Evolutionary conservation across 92 coral and sea anemone species (phyloP).

Genomic region (Epizoanthus fatuus): DNA sequence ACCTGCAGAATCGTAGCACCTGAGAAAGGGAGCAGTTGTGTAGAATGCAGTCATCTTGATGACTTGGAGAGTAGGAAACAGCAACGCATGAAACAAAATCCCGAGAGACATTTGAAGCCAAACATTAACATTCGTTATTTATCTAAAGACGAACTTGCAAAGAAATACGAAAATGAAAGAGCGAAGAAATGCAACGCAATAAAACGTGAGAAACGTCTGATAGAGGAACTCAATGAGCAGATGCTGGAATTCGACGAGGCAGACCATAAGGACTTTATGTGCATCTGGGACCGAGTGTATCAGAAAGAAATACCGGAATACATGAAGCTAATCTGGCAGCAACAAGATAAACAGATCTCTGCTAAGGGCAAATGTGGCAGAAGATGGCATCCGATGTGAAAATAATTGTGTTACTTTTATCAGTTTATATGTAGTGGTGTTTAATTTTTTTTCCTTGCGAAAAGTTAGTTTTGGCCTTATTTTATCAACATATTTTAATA

Average conservation of each 20-base stretch:
- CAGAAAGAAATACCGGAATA: background rate
- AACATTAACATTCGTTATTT: no score
- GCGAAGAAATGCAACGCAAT: background rate
- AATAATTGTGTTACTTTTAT: no score
- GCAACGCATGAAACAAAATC: background rate
- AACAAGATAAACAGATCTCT: background rate
- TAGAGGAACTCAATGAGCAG: background rate
- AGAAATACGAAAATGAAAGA: background rate
- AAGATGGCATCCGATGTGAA: constrained; percentile 36
- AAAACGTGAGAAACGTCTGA: background rate
- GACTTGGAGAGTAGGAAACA: no score
- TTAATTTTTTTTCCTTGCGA: no score
- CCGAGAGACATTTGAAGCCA: background rate
- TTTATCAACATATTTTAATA: no score
- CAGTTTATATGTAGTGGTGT: no score
- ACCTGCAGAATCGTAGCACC: no score
- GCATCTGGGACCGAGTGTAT: background rate
- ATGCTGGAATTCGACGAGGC: constrained; percentile 24
- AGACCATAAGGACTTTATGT: background rate
- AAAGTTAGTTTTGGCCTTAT: no score
- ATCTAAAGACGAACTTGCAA: background rate
- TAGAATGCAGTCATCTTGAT: no score
- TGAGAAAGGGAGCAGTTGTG: no score
- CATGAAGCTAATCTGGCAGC: constrained; percentile 23
- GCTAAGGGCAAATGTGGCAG: constrained; percentile 3